These are phyloP conservation scores for Beroe forskalii DNA, from an alignment of 37 sponge, comb jelly and placozoan species.

Conservation along the genomic window DNA sequence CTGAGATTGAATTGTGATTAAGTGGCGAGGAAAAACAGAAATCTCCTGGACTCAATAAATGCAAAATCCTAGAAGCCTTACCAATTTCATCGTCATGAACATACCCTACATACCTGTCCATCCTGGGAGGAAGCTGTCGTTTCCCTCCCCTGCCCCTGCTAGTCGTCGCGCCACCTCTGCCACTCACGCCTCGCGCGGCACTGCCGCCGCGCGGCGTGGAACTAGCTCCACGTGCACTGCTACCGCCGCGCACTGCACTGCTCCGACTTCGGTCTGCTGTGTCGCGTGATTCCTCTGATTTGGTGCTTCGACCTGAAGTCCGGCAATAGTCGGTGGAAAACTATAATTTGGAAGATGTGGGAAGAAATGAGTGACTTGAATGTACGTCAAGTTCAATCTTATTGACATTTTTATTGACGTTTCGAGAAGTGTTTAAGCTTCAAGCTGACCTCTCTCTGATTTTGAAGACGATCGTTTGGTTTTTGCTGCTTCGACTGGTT, in stretches of 20 bases:
- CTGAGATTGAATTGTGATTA: too few species aligned
- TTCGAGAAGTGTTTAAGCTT: too few species aligned
- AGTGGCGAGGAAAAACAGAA: too few species aligned
- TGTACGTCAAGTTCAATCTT: too few species aligned
- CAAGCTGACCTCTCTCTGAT: constrained; percentile 28
- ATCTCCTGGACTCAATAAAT: too few species aligned
- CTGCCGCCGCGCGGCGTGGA: constrained; percentile 15
- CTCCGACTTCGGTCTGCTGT: constrained; percentile 19
- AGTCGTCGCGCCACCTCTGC: constrained; percentile 13
- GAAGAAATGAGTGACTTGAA: too few species aligned
- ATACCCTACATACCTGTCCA: constrained; percentile 35
- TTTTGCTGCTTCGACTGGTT: neutral
- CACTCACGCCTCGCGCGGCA: neutral
- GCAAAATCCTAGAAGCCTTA: too few species aligned
- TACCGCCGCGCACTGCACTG: neutral
- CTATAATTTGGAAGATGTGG: too few species aligned
- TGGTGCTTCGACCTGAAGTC: constrained; percentile 25
- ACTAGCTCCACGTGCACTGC: neutral
- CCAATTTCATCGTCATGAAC: too few species aligned
- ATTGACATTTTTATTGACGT: too few species aligned
- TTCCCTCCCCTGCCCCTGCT: constrained; percentile 48
- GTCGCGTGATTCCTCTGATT: constrained; percentile 55
- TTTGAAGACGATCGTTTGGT: constrained; percentile 33
- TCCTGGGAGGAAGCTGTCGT: constrained; percentile 59
- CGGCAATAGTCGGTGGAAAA: neutral